Percentiles rank a stretch among this genome's conserved stretches.
These are phyloP conservation scores for Amphilophus citrinellus DNA, from an alignment of 2,113 vertebrate species.

Conservation along the genomic window DNA sequence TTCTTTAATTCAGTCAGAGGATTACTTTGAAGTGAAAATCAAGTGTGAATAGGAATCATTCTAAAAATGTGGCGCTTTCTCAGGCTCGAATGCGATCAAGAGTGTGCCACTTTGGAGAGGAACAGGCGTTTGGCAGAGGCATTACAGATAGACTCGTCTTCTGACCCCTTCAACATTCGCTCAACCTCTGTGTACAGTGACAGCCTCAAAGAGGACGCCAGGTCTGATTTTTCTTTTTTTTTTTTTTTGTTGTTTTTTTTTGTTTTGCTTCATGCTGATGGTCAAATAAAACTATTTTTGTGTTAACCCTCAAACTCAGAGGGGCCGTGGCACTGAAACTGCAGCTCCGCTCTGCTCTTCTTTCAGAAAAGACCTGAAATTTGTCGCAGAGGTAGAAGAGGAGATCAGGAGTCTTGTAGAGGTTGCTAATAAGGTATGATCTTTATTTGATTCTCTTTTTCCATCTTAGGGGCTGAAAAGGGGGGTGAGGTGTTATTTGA, in stretches of 20 bases:
- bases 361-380: conserved; percentile 95
- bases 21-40: not conserved
- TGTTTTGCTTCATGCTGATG: not conserved
- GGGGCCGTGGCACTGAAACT: not conserved
- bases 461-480: not conserved
- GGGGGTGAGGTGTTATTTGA: not conserved
- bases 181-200: conserved; percentile 92
- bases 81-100: conserved; percentile 95
- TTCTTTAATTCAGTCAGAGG: not conserved
- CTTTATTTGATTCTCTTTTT: not conserved
- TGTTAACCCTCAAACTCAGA: not conserved
- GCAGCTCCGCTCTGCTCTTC: not conserved
- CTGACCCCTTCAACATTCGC: conserved; percentile 92
- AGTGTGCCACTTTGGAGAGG: conserved; percentile 92
- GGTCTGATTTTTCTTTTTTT: conserved; percentile 72
- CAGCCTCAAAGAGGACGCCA: conserved; percentile 93
- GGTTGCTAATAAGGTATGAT: conserved; percentile 90
- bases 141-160: conserved; percentile 89
- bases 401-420: conserved; percentile 94
- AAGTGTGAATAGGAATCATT: not conserved
- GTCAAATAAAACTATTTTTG: not conserved
- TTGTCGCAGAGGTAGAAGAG: conserved; percentile 93
- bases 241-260: no score
- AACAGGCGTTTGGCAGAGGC: conserved; percentile 93
- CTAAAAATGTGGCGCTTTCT: not conserved